Percentiles rank a stretch among this genome's conserved stretches.
These are phyloP conservation scores for Aradophagus sp. DNA, from an alignment of 1,140 invertebrate species.

Conservation along the genomic window DNA sequence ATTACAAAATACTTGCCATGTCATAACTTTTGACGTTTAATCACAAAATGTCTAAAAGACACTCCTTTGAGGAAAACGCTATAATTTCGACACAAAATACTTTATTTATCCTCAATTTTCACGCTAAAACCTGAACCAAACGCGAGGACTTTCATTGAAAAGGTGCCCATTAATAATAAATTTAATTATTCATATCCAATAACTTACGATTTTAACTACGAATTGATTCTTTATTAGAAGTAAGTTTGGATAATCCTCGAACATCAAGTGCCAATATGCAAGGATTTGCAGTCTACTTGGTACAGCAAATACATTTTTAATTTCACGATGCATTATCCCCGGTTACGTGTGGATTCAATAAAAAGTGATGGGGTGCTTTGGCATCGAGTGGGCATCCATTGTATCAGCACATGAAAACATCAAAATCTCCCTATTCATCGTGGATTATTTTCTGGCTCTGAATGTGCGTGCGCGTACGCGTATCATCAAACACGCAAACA, in stretches of 20 bases:
- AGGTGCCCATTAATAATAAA: too few species aligned
- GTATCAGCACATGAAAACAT: slow-evolving; percentile 74
- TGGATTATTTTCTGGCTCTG: slow-evolving; percentile 67
- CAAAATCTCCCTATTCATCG: slow-evolving; percentile 74
- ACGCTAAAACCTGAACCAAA: too few species aligned
- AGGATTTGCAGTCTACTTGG: slow-evolving; percentile 54
- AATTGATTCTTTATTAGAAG: slow-evolving; percentile 29
- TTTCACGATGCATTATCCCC: slow-evolving; percentile 61
- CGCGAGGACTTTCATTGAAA: too few species aligned
- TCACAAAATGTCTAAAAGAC: too few species aligned
- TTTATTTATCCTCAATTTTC: too few species aligned
- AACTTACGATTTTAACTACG: slow-evolving; percentile 4
- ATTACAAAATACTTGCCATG: too few species aligned
- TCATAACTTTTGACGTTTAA: too few species aligned
- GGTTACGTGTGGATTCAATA: slow-evolving; percentile 70
- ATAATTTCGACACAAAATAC: too few species aligned
- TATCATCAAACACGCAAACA: slow-evolving; percentile 30
- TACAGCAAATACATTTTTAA: slow-evolving; percentile 70
- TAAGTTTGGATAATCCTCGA: slow-evolving; percentile 57
- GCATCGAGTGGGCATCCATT: slow-evolving; percentile 74
- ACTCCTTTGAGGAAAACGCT: too few species aligned
- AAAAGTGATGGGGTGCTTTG: slow-evolving; percentile 70
- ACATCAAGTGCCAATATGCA: slow-evolving; percentile 58
- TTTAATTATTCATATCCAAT: too few species aligned
- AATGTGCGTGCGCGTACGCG: slow-evolving; percentile 40